phyloP scores from a whole-genome alignment of 2,888 invertebrate genomes.

The Apamea epomidion region DNA sequence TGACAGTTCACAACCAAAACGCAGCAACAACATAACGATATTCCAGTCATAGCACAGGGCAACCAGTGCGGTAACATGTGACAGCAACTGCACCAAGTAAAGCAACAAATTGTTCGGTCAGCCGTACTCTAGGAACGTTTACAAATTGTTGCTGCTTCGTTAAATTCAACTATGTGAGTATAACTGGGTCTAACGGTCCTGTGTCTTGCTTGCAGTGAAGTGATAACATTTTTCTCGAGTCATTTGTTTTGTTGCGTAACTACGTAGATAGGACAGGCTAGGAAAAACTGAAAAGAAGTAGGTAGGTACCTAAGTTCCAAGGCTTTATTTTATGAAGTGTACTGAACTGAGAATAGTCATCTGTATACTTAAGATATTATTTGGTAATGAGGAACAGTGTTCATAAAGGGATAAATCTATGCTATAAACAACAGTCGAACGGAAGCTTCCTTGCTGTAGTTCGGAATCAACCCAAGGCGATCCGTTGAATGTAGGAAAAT shows the following conservation, averaged over 20 bases:
- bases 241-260: conserved; percentile 16
- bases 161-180: conserved; percentile 26
- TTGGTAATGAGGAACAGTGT: not conserved
- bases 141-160: conserved; percentile 41
- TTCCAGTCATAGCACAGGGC: not conserved
- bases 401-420: too few species aligned
- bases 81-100: not conserved
- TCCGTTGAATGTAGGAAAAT: not conserved
- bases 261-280: not conserved
- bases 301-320: not conserved
- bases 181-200: conserved; percentile 24
- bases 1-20: not conserved
- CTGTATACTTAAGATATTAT: not conserved
- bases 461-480: not conserved
- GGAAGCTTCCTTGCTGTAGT: not conserved
- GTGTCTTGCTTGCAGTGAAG: conserved; percentile 18
- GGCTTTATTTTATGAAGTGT: not conserved
- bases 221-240: conserved; percentile 33
- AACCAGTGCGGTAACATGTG: not conserved
- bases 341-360: not conserved
- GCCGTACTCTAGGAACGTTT: not conserved
- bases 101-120: conserved; percentile 28
- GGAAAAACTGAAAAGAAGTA: not conserved
- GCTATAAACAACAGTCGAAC: not conserved
- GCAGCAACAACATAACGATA: not conserved